phyloP scores from a whole-genome alignment of 2,888 invertebrate species.

The Ecliptopera silaceata region DNA sequence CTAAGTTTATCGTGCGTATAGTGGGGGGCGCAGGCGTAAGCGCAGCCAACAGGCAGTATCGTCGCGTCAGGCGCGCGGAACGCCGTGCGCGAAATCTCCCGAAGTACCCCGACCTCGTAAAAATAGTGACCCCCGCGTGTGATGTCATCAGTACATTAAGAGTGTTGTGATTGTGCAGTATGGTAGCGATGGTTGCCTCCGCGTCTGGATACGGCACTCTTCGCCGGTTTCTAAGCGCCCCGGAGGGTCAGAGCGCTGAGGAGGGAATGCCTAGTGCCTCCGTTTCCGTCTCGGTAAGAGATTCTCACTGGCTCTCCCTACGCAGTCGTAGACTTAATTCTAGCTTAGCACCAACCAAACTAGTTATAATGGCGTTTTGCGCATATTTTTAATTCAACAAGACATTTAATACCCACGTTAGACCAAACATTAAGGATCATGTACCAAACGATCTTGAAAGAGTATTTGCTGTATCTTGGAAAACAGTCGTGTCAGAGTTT shows the following conservation, averaged over 20 bases:
- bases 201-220: slow-evolving; percentile 80
- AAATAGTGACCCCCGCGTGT: slow-evolving; percentile 53
- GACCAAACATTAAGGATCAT: too few relatives aligned
- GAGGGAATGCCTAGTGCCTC: slow-evolving; percentile 67
- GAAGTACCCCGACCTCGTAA: neutral
- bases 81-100: slow-evolving; percentile 66
- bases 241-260: slow-evolving; percentile 64
- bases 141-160: slow-evolving; percentile 60
- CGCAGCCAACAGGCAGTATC: slow-evolving; percentile 46
- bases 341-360: neutral
- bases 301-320: neutral
- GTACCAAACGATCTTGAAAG: too few relatives aligned
- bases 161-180: slow-evolving; percentile 68
- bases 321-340: neutral
- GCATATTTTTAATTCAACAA: too few relatives aligned
- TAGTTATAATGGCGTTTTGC: neutral
- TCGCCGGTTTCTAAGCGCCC: slow-evolving; percentile 77
- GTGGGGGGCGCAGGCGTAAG: slow-evolving; percentile 43
- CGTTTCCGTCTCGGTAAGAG: slow-evolving; percentile 77
- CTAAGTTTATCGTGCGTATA: slow-evolving; percentile 50
- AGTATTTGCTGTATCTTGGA: too few relatives aligned
- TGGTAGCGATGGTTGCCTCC: slow-evolving; percentile 80
- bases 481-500: too few relatives aligned
- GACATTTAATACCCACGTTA: too few relatives aligned
- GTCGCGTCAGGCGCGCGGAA: slow-evolving; percentile 47